A percentile compares a stretch with the other conserved stretches of the same genome.
Conservation (phyloP, 2,797 vertebrate species). For the Antennarius maculatus region DNA sequence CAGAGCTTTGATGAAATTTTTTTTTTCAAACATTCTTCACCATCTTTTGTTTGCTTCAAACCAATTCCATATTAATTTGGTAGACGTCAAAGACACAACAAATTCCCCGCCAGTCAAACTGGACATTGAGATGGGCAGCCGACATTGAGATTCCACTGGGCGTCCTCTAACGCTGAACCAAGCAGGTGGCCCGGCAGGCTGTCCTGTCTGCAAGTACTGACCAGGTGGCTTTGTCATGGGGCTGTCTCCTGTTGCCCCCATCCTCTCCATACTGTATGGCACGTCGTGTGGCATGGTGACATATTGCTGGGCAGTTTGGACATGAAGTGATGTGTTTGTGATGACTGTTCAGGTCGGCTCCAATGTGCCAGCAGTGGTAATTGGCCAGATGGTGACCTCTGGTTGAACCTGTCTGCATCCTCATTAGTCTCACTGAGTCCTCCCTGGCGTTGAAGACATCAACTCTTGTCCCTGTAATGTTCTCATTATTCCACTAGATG, state of each 20-base stretch:
- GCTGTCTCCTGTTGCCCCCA: conserved; percentile 73
- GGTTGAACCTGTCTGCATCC: conserved; percentile 90
- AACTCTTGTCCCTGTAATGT: conserved; percentile 9
- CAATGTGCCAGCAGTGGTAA: conserved; percentile 90
- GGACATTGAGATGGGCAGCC: conserved; percentile 56
- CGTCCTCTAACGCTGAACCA: conserved; percentile 69
- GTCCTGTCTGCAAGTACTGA: conserved; percentile 69
- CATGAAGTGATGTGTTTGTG: conserved; percentile 87
- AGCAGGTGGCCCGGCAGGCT: conserved; percentile 77
- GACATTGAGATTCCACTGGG: conserved; percentile 71
- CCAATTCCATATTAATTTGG: conserved; percentile 39
- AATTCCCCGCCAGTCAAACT: conserved; percentile 69
- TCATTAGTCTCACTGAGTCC: conserved; percentile 85
- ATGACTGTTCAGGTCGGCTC: conserved; percentile 87
- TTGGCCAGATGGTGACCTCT: conserved; percentile 93
- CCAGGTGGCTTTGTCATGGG: conserved; percentile 80
- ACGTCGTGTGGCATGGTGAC: conserved; percentile 77
- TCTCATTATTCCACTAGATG: conserved; percentile 77
- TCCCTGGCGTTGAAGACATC: conserved; percentile 55
- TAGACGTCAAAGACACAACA: conserved; percentile 50
- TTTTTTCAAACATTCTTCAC: conserved; percentile 17
- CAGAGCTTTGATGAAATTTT: too few relatives aligned
- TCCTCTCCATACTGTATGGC: conserved; percentile 72
- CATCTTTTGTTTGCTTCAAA: conserved; percentile 23
- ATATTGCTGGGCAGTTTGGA: conserved; percentile 84